Evolutionary conservation across 2,888 invertebrate species (phyloP), one percentile per base, ranked within the genome.

Genomic region (Ormyrus thymus): DNA sequence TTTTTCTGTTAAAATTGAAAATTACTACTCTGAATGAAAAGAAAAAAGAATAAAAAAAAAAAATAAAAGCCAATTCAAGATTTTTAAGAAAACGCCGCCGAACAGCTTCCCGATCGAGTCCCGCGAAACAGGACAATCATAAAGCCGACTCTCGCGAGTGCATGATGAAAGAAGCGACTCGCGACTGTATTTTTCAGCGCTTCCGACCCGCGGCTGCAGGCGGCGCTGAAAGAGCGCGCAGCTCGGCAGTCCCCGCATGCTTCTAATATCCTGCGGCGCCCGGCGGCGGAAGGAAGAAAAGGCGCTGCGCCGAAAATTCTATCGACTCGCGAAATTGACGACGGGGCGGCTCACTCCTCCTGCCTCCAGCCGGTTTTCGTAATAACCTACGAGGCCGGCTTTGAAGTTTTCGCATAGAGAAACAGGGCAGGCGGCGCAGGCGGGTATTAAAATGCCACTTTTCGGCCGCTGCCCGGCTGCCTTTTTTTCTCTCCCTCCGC

Each of bases 201-300:
- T 53, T 13, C 9, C 55, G n/a, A 45, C 15, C 11, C 45, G 15
- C 43, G 4, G 9, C 43, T 3, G 7, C 15, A 6, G 29, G 29
- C 29, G n/a, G 13, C 56, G 13, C 13, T 65, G 4, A 29, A 1
- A 29, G 29, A 1, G 29, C 29, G 29, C 29, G 29, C 29, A 0
- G 71, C 79, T 84, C 83, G 82, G 84, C 84, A 87, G 85, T 83
- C 87, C 81, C 84, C 77, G 84, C 87, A 87, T 87, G 87, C 87
- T 87, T 87, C 86, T 87, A 87, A 87, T 87, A 87, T 87, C 86
- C 85, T 83, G 82, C 76, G 81, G 13, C 8, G 45, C 5, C 46
- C 50, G 55, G 15, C 13, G 50, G 10, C 13, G 62, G 46, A 62
- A 76, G 55, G 56, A 76, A 69, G 74, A 80, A 71, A 74, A 70